Evolutionary conservation across 92 coral and sea anemone species (phyloP), one percentile per base, ranked within the genome.

Genomic region (Anthopleura xanthogrammica): DNA sequence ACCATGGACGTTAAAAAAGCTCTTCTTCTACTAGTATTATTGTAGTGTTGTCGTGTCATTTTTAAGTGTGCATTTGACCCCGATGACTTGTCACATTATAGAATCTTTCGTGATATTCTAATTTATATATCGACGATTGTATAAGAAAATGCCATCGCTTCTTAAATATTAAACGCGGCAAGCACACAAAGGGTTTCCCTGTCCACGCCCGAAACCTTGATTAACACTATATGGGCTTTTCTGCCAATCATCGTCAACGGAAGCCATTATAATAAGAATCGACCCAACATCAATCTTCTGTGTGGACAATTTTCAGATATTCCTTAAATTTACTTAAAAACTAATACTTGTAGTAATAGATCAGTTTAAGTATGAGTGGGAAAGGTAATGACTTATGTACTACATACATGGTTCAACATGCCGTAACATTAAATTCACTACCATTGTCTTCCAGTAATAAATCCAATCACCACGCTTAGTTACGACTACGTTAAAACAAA

Each of bases 141-240:
- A 54, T 23, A 20, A 20, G 29, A 29, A 68, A 24, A 14, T 20
- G 29, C 74, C 42, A 68, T 36, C 16, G 42, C 13, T 23, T 7
- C 72, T 68, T 36, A 16, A 9, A 36, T 68, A 68, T 13, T 68
- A 36, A 68, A 23, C 17, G 20, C 74, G 74, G 70, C 29, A 4
- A 62, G 72, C 72, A 64, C 72, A 64, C 72, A 64, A 64, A 64
- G 72, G 36, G 36, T n/a, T 64, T 64, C 22, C 74, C 29, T n/a
- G 16, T 2, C 40, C 74, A 68, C 74, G 42, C 74, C 74, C 74
- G 74, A 64, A 64, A 9, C 6, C 72, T 64, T n/a, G 72, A 64
- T 64, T 64, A 64, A 11, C 74, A 68, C 74, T 12, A 9, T 68
- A 1, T 68, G 7, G 16, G 42, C 29, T 68, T 68, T 68, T 29